phyloP scores from a whole-genome alignment of 2,113 vertebrate genomes.

The Camelus dromedarius region DNA sequence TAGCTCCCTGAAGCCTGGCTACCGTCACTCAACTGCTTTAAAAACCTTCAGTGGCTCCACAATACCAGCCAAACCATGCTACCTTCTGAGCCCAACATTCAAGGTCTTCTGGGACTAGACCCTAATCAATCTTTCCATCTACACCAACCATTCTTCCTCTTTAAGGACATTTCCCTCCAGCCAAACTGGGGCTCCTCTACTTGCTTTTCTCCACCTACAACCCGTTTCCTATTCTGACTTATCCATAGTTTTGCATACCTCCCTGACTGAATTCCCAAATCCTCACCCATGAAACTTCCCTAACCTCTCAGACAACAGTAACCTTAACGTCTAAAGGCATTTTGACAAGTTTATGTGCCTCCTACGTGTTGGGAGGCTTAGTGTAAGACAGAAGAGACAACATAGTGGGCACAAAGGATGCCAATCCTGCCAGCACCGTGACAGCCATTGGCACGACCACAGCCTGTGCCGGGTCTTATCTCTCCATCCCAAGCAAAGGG shows the following conservation, averaged over 20 bases:
- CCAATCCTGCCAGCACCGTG: fast-evolving
- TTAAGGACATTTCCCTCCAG: neutral
- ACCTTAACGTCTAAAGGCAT: neutral
- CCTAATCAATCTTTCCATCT: neutral
- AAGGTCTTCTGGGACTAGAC: neutral
- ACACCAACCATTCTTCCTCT: neutral
- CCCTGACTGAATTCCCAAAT: slow-evolving; percentile 23
- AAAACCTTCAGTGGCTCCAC: neutral
- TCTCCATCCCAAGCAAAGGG: neutral
- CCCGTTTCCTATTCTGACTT: neutral
- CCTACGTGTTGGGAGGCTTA: neutral
- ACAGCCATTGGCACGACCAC: neutral
- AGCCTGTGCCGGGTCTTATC: fast-evolving
- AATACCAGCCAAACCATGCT: neutral
- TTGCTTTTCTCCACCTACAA: neutral
- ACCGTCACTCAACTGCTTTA: neutral
- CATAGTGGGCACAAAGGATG: neutral
- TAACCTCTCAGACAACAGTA: neutral
- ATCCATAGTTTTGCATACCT: neutral
- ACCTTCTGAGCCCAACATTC: neutral
- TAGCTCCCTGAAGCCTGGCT: neutral
- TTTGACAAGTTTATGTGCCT: neutral
- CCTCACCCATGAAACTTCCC: neutral
- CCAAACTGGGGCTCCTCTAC: neutral
- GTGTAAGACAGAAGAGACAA: neutral